These are phyloP conservation scores for Bos taurus DNA, from an alignment of 2,113 vertebrate species.

Conservation along the genomic window ARS-UCD2.0 NC_037328.1:125611001-125611500, in stretches of 20 bases:
- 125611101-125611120: background rate
- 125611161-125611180: background rate
- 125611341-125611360: background rate
- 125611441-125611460: background rate
- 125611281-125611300: background rate
- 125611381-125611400: background rate
- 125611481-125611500: background rate
- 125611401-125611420: background rate
- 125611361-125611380: background rate
- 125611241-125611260: background rate
- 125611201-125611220: background rate
- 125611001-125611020: background rate
- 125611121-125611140: background rate
- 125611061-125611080: background rate
- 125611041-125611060: background rate
- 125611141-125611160: background rate
- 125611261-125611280: background rate
- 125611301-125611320: background rate
- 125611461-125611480: background rate
- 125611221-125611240: background rate
- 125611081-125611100: background rate
- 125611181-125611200: background rate
- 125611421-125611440: background rate
- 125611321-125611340: background rate
- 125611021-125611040: background rate